phyloP scores from a whole-genome alignment of 2,113 vertebrate genomes.

The Trogon melanurus region DNA sequence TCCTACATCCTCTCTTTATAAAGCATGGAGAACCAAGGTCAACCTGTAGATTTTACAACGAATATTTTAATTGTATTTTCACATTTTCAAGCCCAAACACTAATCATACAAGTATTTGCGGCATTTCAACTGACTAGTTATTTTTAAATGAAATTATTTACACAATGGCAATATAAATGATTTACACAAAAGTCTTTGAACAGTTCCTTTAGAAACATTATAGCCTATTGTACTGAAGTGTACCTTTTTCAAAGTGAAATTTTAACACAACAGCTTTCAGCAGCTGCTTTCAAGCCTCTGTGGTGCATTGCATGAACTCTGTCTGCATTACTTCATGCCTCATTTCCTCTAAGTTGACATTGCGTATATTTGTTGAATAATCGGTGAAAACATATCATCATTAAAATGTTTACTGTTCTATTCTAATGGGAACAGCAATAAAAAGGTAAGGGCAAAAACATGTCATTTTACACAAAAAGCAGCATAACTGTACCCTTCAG shows the following conservation, averaged over 20 bases:
- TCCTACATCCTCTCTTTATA: neutral
- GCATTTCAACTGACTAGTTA: neutral
- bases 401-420: conserved; percentile 20
- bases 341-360: conserved; percentile 42
- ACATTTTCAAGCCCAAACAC: neutral
- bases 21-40: neutral
- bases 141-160: neutral
- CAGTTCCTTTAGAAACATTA: neutral
- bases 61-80: neutral
- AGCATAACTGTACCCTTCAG: neutral
- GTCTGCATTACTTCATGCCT: conserved; percentile 13
- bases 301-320: neutral
- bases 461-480: neutral
- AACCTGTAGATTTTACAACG: neutral
- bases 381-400: neutral
- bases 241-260: conserved; percentile 46
- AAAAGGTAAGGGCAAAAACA: conserved; percentile 9
- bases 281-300: conserved; percentile 32
- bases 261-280: conserved; percentile 33
- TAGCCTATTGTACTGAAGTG: neutral
- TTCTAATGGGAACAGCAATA: conserved; percentile 18
- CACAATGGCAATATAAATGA: conserved; percentile 10
- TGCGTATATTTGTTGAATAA: neutral
- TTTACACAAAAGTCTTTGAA: conserved; percentile 18
- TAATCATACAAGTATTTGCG: neutral